Percentiles rank a stretch among this genome's conserved stretches.
Evolutionary conservation across 2,113 vertebrate species (phyloP).

Genomic region (Macroglossus sobrinus): DNA sequence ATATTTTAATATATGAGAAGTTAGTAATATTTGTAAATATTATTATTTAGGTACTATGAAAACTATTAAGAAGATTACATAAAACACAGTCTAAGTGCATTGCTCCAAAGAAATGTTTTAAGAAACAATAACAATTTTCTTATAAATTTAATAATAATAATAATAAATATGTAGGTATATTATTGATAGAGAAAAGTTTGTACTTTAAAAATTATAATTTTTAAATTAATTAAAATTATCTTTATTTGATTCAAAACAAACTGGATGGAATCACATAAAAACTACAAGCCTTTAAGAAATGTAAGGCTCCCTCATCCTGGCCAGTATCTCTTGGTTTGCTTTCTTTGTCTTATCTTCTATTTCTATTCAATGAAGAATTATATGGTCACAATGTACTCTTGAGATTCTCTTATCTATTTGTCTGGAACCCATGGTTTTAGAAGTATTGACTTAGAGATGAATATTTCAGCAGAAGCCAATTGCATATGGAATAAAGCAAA

Average conservation of each 20-base stretch:
- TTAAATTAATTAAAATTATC: not conserved
- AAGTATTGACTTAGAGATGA: not conserved
- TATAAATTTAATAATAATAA: not conserved
- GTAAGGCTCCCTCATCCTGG: not conserved
- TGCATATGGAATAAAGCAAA: not conserved
- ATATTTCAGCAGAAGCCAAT: not conserved
- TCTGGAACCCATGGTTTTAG: not conserved
- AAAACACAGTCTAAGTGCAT: not conserved
- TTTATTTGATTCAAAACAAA: not conserved
- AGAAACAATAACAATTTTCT: not conserved
- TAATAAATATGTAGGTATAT: not conserved
- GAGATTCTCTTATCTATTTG: not conserved
- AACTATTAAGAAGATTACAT: not conserved
- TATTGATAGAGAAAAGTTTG: not conserved
- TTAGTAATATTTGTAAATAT: not conserved
- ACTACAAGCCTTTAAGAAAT: not conserved
- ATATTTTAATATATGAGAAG: not conserved
- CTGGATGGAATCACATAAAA: not conserved
- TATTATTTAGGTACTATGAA: not conserved
- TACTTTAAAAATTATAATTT: not conserved
- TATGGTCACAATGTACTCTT: not conserved
- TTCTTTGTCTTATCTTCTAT: not conserved
- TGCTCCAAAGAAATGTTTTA: not conserved
- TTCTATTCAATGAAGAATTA: not conserved
- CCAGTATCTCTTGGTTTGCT: not conserved